phyloP scores from a whole-genome alignment of 2,113 vertebrate genomes.

The human region GRCh38 chr15:68321501-68322000 shows the following conservation, averaged over 20 bases:
- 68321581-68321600: neutral
- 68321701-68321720: neutral
- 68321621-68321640: neutral
- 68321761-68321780: neutral
- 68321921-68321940: too few species aligned
- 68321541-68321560: neutral
- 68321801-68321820: neutral
- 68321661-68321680: neutral
- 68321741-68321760: neutral
- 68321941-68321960: too few species aligned
- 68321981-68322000: too few species aligned
- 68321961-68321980: too few species aligned
- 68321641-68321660: neutral
- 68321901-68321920: neutral
- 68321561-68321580: neutral
- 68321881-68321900: neutral
- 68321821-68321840: neutral
- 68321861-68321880: neutral
- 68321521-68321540: neutral
- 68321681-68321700: neutral
- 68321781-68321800: neutral
- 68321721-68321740: neutral
- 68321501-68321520: constrained; percentile 83
- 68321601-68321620: neutral
- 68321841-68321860: neutral